A percentile compares a stretch with the other conserved stretches of the same genome.
These are phyloP conservation scores for Aplysia californica DNA, from an alignment of 1,140 invertebrate species.

Conservation along the genomic window DNA sequence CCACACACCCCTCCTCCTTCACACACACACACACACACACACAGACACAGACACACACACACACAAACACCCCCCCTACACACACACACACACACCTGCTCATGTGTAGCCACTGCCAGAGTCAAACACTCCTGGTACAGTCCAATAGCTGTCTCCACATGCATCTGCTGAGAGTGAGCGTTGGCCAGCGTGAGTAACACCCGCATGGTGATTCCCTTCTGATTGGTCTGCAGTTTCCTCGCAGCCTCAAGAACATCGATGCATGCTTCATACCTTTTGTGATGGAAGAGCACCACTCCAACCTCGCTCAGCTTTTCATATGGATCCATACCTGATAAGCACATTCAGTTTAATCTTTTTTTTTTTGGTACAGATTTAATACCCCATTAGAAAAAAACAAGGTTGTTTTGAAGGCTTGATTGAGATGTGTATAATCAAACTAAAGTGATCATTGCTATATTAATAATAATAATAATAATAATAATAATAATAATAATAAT, in stretches of 20 bases:
- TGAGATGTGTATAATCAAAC: no score
- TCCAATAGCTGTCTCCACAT: slow-evolving; percentile 52
- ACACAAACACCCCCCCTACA: no score
- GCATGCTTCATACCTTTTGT: slow-evolving; percentile 51
- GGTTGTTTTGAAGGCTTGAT: no score
- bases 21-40: no score
- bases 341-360: background rate
- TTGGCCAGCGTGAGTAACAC: slow-evolving; percentile 60
- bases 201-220: slow-evolving; percentile 63
- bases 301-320: slow-evolving; percentile 63
- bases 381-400: no score
- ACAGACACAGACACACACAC: no score
- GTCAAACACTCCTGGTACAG: slow-evolving; percentile 58
- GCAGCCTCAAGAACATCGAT: slow-evolving; percentile 57
- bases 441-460: no score
- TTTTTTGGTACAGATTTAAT: no score
- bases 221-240: slow-evolving; percentile 61
- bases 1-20: no score
- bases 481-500: background rate
- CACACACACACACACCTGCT: slow-evolving; percentile 45
- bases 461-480: background rate
- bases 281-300: slow-evolving; percentile 57
- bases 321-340: slow-evolving; percentile 56
- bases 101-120: slow-evolving; percentile 58
- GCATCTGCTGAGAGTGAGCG: slow-evolving; percentile 53